These are phyloP conservation scores for Lordiphosa stackelbergi DNA, from an alignment of 1,140 invertebrate genomes.

Conservation along the genomic window DNA sequence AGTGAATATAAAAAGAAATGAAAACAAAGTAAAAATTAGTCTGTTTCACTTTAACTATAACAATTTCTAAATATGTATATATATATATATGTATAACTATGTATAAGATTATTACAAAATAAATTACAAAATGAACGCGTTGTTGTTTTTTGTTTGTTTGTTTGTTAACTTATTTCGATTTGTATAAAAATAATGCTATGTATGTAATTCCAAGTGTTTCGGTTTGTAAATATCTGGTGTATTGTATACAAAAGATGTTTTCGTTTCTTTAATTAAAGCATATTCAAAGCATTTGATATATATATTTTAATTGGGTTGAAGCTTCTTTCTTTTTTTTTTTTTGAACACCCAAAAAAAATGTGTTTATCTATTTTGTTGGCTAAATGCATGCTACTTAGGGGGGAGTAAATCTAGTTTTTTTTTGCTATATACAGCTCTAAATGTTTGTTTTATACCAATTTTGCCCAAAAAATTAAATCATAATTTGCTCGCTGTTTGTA, in stretches of 20 bases:
- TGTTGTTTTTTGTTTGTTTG: slow-evolving; percentile 13
- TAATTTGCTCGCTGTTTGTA: slow-evolving; percentile 37
- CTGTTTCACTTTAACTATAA: slow-evolving; percentile 40
- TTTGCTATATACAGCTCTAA: slow-evolving; percentile 60
- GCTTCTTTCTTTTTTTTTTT: no score
- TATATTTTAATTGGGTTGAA: slow-evolving; percentile 17
- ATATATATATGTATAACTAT: slow-evolving; percentile 16
- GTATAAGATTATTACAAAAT: slow-evolving; percentile 45
- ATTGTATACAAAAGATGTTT: slow-evolving; percentile 42
- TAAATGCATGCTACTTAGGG: slow-evolving; percentile 57
- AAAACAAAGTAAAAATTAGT: not conserved
- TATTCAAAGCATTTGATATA: slow-evolving; percentile 71
- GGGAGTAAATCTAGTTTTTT: slow-evolving; percentile 38
- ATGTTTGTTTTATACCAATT: slow-evolving; percentile 33
- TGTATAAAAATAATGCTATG: slow-evolving; percentile 40
- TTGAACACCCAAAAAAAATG: no score
- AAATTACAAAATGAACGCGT: slow-evolving; percentile 44
- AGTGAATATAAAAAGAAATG: slow-evolving; percentile 18
- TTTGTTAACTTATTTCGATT: slow-evolving; percentile 31
- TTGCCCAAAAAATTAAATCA: slow-evolving; percentile 6
- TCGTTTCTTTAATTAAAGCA: slow-evolving; percentile 54
- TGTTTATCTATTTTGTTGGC: slow-evolving; percentile 27
- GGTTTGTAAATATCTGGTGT: slow-evolving; percentile 17
- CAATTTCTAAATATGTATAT: slow-evolving; percentile 28
- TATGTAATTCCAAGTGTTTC: slow-evolving; percentile 21